A percentile compares a stretch with the other conserved stretches of the same genome.
These are phyloP conservation scores for Lagocephalus sceleratus DNA, from an alignment of 2,797 vertebrate genomes.

Conservation along the genomic window DNA sequence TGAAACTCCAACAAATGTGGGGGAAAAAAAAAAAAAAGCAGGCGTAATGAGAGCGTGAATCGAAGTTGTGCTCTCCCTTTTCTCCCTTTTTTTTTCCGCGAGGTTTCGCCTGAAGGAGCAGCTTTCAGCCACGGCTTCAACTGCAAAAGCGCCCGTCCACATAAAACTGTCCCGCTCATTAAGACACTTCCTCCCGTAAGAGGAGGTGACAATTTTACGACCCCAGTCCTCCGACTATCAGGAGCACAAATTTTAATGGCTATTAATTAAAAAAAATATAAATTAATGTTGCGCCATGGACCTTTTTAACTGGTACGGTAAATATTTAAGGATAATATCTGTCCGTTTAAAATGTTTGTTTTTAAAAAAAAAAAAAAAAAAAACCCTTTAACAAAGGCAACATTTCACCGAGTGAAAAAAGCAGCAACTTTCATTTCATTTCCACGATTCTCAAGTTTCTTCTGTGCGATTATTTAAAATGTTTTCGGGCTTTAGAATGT, in stretches of 20 bases:
- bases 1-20: no score
- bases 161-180: constrained; percentile 87
- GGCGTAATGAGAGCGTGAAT: constrained; percentile 46
- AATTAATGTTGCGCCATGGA: no score
- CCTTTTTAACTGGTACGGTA: no score
- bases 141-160: constrained; percentile 80
- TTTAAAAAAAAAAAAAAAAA: constrained; percentile 7
- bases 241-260: constrained; percentile 27
- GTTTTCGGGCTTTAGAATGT: neutral
- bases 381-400: constrained; percentile 7
- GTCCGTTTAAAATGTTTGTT: no score
- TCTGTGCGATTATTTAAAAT: neutral
- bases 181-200: constrained; percentile 82
- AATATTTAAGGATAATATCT: no score
- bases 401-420: constrained; percentile 5
- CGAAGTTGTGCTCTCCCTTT: constrained; percentile 54
- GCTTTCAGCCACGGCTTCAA: constrained; percentile 64
- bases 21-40: neutral
- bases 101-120: constrained; percentile 77
- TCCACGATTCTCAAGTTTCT: neutral
- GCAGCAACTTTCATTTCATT: neutral
- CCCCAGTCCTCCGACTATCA: constrained; percentile 72
- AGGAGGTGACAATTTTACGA: constrained; percentile 89
- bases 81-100: constrained; percentile 13
- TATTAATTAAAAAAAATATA: constrained; percentile 11